Conservation (phyloP, 2,797 vertebrate species). For the Petrocephalus schoutedeni region DNA sequence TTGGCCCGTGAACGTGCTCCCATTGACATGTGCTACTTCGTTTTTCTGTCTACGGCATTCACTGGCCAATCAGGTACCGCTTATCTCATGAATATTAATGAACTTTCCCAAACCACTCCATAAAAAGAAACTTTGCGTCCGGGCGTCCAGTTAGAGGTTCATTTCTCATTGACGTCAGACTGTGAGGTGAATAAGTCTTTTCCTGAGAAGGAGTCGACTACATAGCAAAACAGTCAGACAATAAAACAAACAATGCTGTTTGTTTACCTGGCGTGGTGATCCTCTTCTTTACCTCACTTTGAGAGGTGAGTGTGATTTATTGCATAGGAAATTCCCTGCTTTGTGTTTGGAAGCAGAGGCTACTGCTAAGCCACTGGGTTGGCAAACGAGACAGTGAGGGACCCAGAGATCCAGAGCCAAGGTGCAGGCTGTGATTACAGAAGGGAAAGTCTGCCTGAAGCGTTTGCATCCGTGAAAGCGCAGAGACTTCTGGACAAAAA, state of each 20-base stretch:
- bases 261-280: neutral
- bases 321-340: neutral
- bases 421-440: slow-evolving; percentile 59
- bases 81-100: no score
- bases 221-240: neutral
- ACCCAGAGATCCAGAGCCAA: slow-evolving; percentile 43
- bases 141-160: no score
- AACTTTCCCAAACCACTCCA: no score
- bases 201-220: neutral
- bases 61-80: no score
- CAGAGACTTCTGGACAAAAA: neutral
- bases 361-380: neutral
- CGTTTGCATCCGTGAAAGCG: slow-evolving; percentile 1
- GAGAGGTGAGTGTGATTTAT: slow-evolving; percentile 4
- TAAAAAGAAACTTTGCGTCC: no score
- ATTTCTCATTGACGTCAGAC: neutral
- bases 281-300: neutral
- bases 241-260: neutral
- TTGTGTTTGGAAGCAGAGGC: neutral
- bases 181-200: neutral
- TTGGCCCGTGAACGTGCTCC: no score
- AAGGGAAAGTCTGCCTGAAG: slow-evolving; percentile 41
- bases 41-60: no score
- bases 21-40: no score
- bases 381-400: neutral